Base-by-base conservation (phyloP, 1,140 invertebrate species). In the Gyrodactylus salaris region DNA sequence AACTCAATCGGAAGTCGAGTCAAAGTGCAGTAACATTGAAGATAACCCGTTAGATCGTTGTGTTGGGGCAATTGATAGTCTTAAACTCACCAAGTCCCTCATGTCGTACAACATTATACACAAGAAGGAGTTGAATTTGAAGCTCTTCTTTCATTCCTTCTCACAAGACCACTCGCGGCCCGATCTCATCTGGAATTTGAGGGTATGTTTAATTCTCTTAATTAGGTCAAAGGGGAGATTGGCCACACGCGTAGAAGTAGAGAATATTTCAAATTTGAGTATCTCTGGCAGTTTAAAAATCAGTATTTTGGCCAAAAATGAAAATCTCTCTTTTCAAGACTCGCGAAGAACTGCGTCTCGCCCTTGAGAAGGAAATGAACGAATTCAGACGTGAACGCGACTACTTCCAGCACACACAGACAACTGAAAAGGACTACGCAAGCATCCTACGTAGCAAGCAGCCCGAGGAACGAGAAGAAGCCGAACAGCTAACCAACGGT, bases 161-260 rank as follows among this genome's bases (percentile, higher is more conserved):
- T 86, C 86, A 78, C 85, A 87, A 79, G 91, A 99, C 83, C 93
- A 98, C 80, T 86, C 89, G 26, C 84, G 92, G 79, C 89, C 94
- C 1, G 94, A 98, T 83, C 84, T 98, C 2, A 94, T 98, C 77
- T 98, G 94, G 94, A 98, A 98, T 83, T 91, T 92, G 78, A 93
- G 91, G 80, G 88, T 88, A 78, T 74, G 71, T 70, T 74, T 76
- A 20, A 69, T 70, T 68, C 76, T 24, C 68, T 26, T 21, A 19
- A 54, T 54, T 21, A 54, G 21, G 21, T 54, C 34, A 54, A 54
- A 54, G n/a, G n/a, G n/a, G n/a, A n/a, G n/a, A n/a, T n/a, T n/a
- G n/a, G n/a, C n/a, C n/a, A n/a, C n/a, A n/a, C n/a, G n/a, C n/a
- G n/a, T n/a, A n/a, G n/a, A n/a, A n/a, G n/a, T n/a, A n/a, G n/a